Evolutionary conservation across 2,797 vertebrate species (phyloP).

Genomic region (Peromyscus melanophrys): DNA sequence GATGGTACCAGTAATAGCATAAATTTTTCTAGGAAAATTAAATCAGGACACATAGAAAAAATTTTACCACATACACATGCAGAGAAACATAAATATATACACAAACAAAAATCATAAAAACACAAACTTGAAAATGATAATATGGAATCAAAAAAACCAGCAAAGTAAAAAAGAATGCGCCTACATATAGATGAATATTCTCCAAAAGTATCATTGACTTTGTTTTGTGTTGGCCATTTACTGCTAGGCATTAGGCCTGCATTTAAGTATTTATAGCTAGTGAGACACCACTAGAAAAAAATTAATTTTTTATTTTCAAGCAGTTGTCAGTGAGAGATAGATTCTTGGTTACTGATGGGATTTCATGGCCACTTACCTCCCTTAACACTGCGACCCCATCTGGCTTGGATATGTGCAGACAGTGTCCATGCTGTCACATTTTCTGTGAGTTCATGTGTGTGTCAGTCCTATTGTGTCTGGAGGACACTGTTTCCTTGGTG

Average conservation of each 20-base stretch:
- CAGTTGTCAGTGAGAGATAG: background rate
- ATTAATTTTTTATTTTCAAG: background rate
- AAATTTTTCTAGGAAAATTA: conserved; percentile 38
- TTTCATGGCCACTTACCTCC: background rate
- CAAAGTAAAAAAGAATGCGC: background rate
- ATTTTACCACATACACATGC: background rate
- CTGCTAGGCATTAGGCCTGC: background rate
- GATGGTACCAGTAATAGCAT: conserved; percentile 26
- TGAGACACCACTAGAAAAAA: background rate
- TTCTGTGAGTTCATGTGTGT: background rate
- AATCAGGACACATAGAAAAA: background rate
- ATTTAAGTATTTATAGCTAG: background rate
- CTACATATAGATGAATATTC: background rate
- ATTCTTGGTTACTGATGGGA: background rate
- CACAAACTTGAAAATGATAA: background rate
- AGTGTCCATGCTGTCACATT: no score
- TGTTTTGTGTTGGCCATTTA: background rate
- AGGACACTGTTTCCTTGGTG: background rate
- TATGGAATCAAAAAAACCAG: background rate
- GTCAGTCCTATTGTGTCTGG: background rate
- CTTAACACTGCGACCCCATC: background rate
- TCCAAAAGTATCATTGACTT: background rate
- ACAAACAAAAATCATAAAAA: background rate
- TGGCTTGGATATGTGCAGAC: background rate
- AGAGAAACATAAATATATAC: background rate